Conservation (phyloP, 2,113 vertebrate species). For the Pelecanoides urinatrix region DNA sequence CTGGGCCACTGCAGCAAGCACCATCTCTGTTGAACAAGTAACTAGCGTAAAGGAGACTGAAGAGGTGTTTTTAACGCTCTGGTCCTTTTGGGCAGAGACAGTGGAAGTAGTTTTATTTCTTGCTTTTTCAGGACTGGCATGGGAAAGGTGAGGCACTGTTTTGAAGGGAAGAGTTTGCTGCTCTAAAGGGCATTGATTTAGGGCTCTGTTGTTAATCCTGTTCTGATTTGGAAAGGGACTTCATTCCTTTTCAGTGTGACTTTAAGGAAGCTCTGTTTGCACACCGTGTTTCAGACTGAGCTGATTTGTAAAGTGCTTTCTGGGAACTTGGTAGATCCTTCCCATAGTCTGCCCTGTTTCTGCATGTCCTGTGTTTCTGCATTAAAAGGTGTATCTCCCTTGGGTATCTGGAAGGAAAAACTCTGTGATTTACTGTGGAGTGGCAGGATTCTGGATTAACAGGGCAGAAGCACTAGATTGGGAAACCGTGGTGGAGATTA, state of each 20-base stretch:
- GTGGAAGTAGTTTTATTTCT: neutral
- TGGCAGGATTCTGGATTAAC: neutral
- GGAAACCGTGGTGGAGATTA: neutral
- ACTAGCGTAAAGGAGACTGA: neutral
- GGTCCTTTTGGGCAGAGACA: neutral
- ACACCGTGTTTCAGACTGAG: neutral
- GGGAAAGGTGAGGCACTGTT: neutral
- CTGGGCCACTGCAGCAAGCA: neutral
- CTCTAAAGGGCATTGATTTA: neutral
- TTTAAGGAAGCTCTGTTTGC: neutral
- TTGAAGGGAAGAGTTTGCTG: neutral
- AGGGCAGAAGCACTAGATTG: neutral
- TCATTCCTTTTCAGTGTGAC: neutral
- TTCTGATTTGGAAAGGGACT: neutral
- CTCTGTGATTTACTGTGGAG: neutral
- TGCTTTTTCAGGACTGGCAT: neutral
- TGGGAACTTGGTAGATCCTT: neutral
- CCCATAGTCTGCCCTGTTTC: neutral
- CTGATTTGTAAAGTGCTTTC: neutral
- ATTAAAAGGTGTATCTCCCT: neutral
- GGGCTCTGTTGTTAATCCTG: neutral
- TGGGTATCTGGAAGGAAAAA: neutral
- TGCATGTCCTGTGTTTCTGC: neutral
- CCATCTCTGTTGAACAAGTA: neutral
- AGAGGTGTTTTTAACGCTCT: neutral